A percentile compares a stretch with the other conserved stretches of the same genome.
Evolutionary conservation across 2,113 vertebrate species (phyloP).

Genomic region (Theristicus caerulescens): DNA sequence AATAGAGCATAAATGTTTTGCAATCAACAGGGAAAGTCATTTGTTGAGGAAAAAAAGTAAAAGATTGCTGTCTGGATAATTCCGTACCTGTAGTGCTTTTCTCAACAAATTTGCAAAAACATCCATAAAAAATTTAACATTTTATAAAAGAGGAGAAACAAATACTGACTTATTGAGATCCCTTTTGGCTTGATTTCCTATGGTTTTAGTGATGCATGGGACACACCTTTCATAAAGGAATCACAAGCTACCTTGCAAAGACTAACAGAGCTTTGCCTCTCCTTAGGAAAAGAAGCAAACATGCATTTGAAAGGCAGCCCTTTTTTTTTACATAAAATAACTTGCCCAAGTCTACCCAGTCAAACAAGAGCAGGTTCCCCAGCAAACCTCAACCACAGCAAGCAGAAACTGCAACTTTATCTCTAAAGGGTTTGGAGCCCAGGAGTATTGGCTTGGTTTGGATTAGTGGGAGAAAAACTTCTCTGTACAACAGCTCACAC

Average conservation of each 20-base stretch:
- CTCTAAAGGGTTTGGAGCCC: neutral
- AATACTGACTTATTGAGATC: neutral
- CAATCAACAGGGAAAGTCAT: neutral
- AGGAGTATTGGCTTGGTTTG: neutral
- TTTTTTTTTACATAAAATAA: neutral
- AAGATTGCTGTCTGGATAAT: neutral
- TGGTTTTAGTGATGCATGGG: neutral
- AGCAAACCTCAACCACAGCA: neutral
- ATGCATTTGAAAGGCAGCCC: neutral
- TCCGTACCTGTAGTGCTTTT: neutral
- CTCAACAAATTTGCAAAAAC: neutral
- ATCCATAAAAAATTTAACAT: neutral
- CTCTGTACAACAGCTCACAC: neutral
- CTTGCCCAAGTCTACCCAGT: neutral
- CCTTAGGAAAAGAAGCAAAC: neutral
- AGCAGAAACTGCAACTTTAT: neutral
- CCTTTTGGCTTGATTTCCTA: neutral
- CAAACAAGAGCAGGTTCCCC: neutral
- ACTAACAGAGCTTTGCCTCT: neutral
- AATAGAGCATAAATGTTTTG: neutral
- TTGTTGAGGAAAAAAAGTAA: neutral
- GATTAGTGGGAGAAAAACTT: neutral
- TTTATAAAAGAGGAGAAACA: neutral
- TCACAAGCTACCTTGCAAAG: neutral
- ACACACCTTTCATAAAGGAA: neutral